Percentiles rank a stretch among this genome's conserved stretches.
These are phyloP conservation scores for Neuroterus valhalla DNA, from an alignment of 1,140 invertebrate species.

Conservation along the genomic window DNA sequence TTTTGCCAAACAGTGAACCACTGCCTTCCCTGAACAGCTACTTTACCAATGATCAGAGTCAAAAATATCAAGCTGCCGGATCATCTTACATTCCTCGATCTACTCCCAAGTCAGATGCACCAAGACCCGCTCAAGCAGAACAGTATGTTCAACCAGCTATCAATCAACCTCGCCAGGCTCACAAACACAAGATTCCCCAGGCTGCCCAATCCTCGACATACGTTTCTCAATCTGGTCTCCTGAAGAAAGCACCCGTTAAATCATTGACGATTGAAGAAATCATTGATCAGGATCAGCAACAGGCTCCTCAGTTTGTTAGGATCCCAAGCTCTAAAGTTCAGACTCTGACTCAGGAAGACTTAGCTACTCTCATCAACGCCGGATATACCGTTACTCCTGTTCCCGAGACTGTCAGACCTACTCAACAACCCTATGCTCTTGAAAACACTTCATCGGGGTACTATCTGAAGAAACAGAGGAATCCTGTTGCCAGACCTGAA, in stretches of 20 bases:
- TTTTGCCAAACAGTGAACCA: slow-evolving; percentile 61
- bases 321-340: slow-evolving; percentile 59
- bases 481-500: slow-evolving; percentile 58
- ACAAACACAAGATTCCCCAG: slow-evolving; percentile 65
- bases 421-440: slow-evolving; percentile 50
- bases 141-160: slow-evolving; percentile 51
- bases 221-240: slow-evolving; percentile 65
- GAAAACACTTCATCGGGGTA: slow-evolving; percentile 59
- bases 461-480: slow-evolving; percentile 67
- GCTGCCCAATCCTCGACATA: slow-evolving; percentile 62
- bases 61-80: slow-evolving; percentile 66
- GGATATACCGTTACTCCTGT: slow-evolving; percentile 70
- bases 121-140: slow-evolving; percentile 37
- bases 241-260: slow-evolving; percentile 68
- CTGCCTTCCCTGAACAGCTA: slow-evolving; percentile 66
- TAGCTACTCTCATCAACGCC: slow-evolving; percentile 67
- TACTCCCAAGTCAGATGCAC: slow-evolving; percentile 55
- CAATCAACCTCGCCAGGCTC: slow-evolving; percentile 64
- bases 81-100: slow-evolving; percentile 65
- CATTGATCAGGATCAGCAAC: slow-evolving; percentile 61
- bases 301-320: slow-evolving; percentile 56
- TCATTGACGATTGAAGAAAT: slow-evolving; percentile 67
- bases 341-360: slow-evolving; percentile 66
- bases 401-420: slow-evolving; percentile 56
- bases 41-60: slow-evolving; percentile 59